These are phyloP conservation scores for Bradypodion ventrale DNA, from an alignment of 2,797 vertebrate genomes.

Conservation along the genomic window DNA sequence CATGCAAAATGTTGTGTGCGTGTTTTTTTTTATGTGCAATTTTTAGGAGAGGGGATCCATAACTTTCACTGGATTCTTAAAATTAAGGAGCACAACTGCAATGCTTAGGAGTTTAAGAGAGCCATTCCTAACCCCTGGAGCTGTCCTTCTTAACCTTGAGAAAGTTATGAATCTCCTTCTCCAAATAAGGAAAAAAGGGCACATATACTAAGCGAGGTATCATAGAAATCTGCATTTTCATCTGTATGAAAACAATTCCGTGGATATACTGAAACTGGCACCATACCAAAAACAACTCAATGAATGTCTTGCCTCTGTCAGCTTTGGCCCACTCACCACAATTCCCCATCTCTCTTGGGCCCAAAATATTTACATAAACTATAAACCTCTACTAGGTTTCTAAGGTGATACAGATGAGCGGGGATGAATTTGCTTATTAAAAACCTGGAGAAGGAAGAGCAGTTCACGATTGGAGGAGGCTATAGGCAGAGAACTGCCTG, in stretches of 20 bases:
- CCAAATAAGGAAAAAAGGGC: no score
- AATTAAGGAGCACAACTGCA: no score
- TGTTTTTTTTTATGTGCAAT: no score
- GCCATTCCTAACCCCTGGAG: no score
- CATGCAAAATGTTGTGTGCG: no score
- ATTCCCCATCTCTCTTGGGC: neutral
- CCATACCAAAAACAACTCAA: neutral
- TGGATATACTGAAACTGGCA: neutral
- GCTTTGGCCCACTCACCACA: neutral
- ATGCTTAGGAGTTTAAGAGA: no score
- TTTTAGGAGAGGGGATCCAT: no score
- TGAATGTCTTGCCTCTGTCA: neutral
- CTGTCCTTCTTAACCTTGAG: no score
- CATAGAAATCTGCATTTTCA: neutral
- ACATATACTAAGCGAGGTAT: neutral
- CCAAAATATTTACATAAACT: neutral
- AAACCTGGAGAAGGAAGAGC: neutral
- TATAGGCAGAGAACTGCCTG: neutral
- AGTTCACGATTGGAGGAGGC: neutral
- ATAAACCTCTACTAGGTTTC: neutral
- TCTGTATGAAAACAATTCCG: neutral
- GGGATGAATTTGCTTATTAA: neutral
- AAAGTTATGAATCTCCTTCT: no score
- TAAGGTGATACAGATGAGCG: neutral
- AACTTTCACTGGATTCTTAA: no score